Conservation (phyloP, 2,797 vertebrate genomes). For the Molossus alvarezi region DNA sequence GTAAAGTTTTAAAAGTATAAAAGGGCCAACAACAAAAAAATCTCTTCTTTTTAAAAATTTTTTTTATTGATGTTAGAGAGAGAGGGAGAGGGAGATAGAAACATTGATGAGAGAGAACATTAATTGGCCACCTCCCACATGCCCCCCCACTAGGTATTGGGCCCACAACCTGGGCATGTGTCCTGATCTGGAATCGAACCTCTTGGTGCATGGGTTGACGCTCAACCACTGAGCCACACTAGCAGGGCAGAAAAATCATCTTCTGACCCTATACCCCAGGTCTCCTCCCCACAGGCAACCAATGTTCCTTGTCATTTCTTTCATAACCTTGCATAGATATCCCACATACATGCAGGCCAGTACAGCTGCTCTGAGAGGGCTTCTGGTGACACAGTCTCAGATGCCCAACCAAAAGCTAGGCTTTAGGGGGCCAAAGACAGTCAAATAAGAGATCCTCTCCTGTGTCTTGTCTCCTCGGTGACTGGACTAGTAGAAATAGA, state of each 20-base stretch:
- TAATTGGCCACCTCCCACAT: too few relatives aligned
- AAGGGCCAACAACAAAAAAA: conserved; percentile 28
- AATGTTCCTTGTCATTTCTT: neutral
- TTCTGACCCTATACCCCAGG: neutral
- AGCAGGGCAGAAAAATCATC: conserved; percentile 1
- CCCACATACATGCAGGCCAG: neutral
- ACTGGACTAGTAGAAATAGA: conserved; percentile 21
- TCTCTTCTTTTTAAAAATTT: neutral
- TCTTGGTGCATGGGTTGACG: too few relatives aligned
- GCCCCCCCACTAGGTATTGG: too few relatives aligned
- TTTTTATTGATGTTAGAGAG: too few relatives aligned
- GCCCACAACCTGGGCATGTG: too few relatives aligned
- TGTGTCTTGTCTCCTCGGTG: neutral
- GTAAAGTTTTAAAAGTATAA: conserved; percentile 40
- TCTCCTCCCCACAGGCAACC: neutral
- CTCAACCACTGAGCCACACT: too few relatives aligned
- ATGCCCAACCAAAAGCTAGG: neutral
- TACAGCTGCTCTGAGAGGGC: neutral
- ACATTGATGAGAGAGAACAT: too few relatives aligned
- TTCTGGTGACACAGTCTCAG: neutral
- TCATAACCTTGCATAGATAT: neutral
- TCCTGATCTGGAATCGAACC: too few relatives aligned
- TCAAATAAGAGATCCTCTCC: neutral
- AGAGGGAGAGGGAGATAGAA: too few relatives aligned
- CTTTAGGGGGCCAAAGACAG: neutral